These are phyloP conservation scores for Lepus timidus DNA, from an alignment of 2,113 vertebrate genomes.

Conservation along the genomic window DNA sequence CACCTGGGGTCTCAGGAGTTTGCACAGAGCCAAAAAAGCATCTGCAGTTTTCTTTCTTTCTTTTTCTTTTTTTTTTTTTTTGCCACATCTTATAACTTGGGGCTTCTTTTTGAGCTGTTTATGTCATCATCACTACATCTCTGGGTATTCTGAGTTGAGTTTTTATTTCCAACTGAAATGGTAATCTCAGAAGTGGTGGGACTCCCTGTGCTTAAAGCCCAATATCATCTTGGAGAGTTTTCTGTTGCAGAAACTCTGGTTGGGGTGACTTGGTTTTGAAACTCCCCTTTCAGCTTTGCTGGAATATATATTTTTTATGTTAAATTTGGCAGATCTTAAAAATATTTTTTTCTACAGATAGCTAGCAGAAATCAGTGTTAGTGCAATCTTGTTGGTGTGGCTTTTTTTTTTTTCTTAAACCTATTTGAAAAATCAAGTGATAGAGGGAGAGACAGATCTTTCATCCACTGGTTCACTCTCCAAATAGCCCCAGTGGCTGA, in stretches of 20 bases:
- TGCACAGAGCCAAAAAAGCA: constrained; percentile 46
- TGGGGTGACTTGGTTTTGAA: constrained; percentile 56
- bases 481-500: no score
- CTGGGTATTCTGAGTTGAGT: constrained; percentile 56
- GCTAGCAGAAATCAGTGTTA: background rate
- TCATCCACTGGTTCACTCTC: no score
- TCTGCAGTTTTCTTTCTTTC: background rate
- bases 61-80: background rate
- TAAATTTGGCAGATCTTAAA: background rate
- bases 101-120: constrained; percentile 68
- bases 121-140: constrained; percentile 59
- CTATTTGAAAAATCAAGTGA: background rate
- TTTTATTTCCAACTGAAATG: constrained; percentile 59
- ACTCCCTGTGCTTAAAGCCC: constrained; percentile 32
- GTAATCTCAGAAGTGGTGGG: constrained; percentile 45
- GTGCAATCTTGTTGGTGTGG: background rate
- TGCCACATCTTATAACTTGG: constrained; percentile 37
- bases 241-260: background rate
- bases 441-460: no score
- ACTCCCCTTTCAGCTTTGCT: constrained; percentile 16
- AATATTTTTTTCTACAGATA: background rate
- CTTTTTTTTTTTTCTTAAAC: background rate
- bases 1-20: constrained; percentile 63
- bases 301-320: constrained; percentile 36
- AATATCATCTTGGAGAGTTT: constrained; percentile 40